A percentile compares a stretch with the other conserved stretches of the same genome.
These are phyloP conservation scores for Trematomus loennbergii DNA, from an alignment of 2,113 vertebrate genomes.

Conservation along the genomic window DNA sequence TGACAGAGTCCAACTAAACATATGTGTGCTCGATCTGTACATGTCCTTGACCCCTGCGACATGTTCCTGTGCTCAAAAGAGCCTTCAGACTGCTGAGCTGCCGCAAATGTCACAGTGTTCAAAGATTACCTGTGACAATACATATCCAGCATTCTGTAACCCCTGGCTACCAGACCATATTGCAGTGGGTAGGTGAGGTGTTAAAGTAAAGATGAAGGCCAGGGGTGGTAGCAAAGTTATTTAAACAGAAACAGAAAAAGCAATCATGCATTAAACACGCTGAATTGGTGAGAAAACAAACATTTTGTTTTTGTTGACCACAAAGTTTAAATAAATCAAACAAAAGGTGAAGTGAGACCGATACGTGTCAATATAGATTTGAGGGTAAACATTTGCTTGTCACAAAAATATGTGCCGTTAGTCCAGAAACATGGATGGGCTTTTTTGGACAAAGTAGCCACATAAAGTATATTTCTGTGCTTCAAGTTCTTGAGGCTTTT, in stretches of 20 bases:
- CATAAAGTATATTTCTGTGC: neutral
- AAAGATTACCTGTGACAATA: neutral
- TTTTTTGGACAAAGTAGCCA: neutral
- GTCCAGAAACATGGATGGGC: neutral
- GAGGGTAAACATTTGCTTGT: neutral
- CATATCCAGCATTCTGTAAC: neutral
- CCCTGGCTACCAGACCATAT: neutral
- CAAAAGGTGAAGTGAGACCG: neutral
- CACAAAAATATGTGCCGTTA: neutral
- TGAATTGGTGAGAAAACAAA: neutral
- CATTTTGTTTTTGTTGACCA: neutral
- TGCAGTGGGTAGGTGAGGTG: neutral
- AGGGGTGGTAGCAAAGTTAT: neutral
- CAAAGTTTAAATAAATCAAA: neutral
- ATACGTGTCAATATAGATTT: neutral
- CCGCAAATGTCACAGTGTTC: neutral
- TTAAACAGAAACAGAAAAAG: neutral
- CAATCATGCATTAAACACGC: neutral
- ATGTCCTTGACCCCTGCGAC: slow-evolving; percentile 16
- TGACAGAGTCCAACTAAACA: slow-evolving; percentile 16
- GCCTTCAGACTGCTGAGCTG: neutral
- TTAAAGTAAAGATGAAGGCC: neutral
- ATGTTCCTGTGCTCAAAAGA: slow-evolving; percentile 7
- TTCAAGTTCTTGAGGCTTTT: neutral
- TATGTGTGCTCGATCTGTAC: slow-evolving; percentile 1